Evolutionary conservation across 2,797 vertebrate genomes (phyloP), one percentile per base, ranked within the genome.

Genomic region (Poeciliopsis gracilis): DNA sequence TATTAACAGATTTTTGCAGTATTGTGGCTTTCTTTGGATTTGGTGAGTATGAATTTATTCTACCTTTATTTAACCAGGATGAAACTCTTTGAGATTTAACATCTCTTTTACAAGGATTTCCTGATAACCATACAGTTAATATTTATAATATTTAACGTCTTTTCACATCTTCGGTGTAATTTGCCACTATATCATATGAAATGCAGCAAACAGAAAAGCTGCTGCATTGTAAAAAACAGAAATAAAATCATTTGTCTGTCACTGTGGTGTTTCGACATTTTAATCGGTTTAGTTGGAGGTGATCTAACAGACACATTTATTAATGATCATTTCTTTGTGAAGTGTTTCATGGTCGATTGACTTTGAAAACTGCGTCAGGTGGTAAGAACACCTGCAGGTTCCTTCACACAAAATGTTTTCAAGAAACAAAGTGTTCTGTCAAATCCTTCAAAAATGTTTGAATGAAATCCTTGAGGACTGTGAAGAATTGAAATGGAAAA

Each of bases 371-470:
- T 15, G 43, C 18, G 51, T 61, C 12, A 10, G 43, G 20, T 69
- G 5, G 67, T 53, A 13, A 41, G 45, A 41, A 72, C 5, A 57
- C 2, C 59, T 18, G 1, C n/a, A 45, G 81, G 71, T 73, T 73
- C 36, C 13, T 53, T 4, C 5, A 72, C 43, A 78, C 49, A 77
- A 69, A 76, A 46, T 30, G 1, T 23, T 63, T 73, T 57, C 1
- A 8, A 53, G 0, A 3, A 43, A 36, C n/a, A 28, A 23, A 41
- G 33, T 11, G 45, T n/a, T 75, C 72, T 80, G 63, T 53, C 36
- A 47, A 81, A 86, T 79, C 77, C 79, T 80, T 84, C 47, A 78
- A 41, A 83, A 53, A 43, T 53, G 75, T 53, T 30, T 46, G 78
- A 67, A 75, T 49, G 18, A 6, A 61, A 81, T 77, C 5, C 66